Evolutionary conservation across 2,113 vertebrate species (phyloP), one percentile per base, ranked within the genome.

Genomic region (Vidua macroura): DNA sequence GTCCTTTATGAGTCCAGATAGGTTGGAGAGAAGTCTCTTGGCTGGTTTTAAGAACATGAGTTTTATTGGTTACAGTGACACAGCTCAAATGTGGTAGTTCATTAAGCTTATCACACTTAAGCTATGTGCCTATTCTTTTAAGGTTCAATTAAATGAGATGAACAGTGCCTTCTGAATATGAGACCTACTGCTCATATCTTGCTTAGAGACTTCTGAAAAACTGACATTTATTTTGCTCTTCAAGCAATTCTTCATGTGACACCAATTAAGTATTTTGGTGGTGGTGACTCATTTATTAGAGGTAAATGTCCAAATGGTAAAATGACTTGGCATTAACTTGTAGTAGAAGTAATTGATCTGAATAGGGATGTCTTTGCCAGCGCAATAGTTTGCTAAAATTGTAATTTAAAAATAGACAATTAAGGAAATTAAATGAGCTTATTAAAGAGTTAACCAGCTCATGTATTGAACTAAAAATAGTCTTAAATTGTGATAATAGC

Each of bases 351-450:
- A 86, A 56, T 72, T 90, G 35, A 80, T 83, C 39, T 83, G 39
- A 91, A 33, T n/a, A 83, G 55, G 11, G 59, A 39, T 41, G 9
- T 67, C 48, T 92, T 69, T 86, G 63, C 76, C 64, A 90, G 44
- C 56, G 86, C n/a, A 68, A 31, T 91, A 83, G 46, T 63, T 82
- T 67, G 17, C 60, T 88, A 72, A 94, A 94, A 83, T 56, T 90
- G 85, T 88, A 95, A 93, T 84, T 95, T 85, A 79, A 95, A 92
- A 96, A 83, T 87, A 95, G 80, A 31, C 63, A 95, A 62, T 95
- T 95, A 92, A 83, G 33, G 37, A 95, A 95, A 91, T 78, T 87
- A 67, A 78, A 48, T 96, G 60, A 94, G 22, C 18, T 93, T 92
- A 43, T 88, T 67, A 83, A 52, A 37, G 13, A 91, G 44, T 73